Evolutionary conservation across 2,888 invertebrate genomes (phyloP), one percentile per base, ranked within the genome.

Genomic region (Lapara coniferarum): DNA sequence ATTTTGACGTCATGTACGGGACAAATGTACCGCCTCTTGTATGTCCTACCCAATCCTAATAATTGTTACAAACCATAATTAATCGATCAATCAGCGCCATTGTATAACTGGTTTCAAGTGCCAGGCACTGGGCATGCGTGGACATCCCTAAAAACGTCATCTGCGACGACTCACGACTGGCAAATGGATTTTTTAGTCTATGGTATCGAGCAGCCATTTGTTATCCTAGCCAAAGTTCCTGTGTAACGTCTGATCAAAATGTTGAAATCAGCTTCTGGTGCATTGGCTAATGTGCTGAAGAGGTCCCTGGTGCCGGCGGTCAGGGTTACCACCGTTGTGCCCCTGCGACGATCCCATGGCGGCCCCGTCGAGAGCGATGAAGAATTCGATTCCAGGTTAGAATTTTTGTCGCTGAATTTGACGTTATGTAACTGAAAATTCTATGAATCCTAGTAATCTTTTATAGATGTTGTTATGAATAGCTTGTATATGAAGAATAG

Each of bases 371-470:
- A 98, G 89, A 95, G 96, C 55, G 97, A 97, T 75, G 98, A 97
- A 83, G 97, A 97, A 84, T 98, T 98, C 89, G 98, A 98, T 89
- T 91, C 95, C 79, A 95, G 96, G 92, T 95, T 92, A 92, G 89
- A 70, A 67, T 70, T 46, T 12, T 57, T 75, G 73, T 75, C 72
- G 74, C 75, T 75, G 75, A 75, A 77, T 86, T 84, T 91, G 88
- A 91, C 88, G 91, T 94, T 94, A 94, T 94, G 93, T 94, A 92
- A 92, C 88, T 87, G 76, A 82, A 86, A 86, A 86, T 82, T 75
- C 75, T 80, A 75, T 30, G 66, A 30, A n/a, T 44, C 3, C 25
- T 16, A 57, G 8, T 67, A 70, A 66, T 14, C 19, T 16, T 49
- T 51, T 51, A n/a, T 49, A 56, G 25, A 30, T 63, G 49, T 63